A percentile compares a stretch with the other conserved stretches of the same genome.
Conservation (phyloP, 2,888 invertebrate species). For the Hartigia nigra region DNA sequence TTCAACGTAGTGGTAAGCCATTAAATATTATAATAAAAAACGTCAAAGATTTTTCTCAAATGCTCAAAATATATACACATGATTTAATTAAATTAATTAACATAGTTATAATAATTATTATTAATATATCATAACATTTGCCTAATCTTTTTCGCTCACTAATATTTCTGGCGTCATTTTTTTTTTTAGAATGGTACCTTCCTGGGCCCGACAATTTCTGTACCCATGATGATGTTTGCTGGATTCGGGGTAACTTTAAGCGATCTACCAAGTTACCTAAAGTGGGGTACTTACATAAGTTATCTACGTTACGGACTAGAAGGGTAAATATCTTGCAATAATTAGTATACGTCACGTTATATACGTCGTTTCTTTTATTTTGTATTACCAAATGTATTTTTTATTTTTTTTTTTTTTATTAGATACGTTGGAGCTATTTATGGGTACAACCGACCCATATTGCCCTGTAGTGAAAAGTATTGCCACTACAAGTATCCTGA, state of each 20-base stretch:
- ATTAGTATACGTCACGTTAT: not conserved
- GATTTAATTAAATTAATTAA: conserved; percentile 7
- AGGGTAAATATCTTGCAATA: conserved; percentile 67
- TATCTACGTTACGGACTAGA: conserved; percentile 93
- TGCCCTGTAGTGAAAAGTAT: conserved; percentile 79
- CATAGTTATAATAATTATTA: no score
- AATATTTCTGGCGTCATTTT: not conserved
- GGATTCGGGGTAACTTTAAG: conserved; percentile 93
- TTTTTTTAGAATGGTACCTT: conserved; percentile 88
- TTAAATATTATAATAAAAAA: conserved; percentile 39
- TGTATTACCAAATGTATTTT: not conserved
- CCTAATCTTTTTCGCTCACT: no score
- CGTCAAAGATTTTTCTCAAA: not conserved
- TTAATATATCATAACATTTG: not conserved
- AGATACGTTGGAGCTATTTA: conserved; percentile 83
- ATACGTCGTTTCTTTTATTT: not conserved
- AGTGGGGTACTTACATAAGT: conserved; percentile 93
- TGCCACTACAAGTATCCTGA: conserved; percentile 87
- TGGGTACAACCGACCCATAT: conserved; percentile 77
- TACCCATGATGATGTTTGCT: conserved; percentile 97
- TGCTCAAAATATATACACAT: conserved; percentile 33
- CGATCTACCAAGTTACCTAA: conserved; percentile 86
- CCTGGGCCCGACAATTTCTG: conserved; percentile 89
- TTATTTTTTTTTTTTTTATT: conserved; percentile 4
- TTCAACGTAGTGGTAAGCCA: conserved; percentile 84